Base-by-base conservation (phyloP, 2,888 invertebrate genomes). In the Amblyteles armatorius region DNA sequence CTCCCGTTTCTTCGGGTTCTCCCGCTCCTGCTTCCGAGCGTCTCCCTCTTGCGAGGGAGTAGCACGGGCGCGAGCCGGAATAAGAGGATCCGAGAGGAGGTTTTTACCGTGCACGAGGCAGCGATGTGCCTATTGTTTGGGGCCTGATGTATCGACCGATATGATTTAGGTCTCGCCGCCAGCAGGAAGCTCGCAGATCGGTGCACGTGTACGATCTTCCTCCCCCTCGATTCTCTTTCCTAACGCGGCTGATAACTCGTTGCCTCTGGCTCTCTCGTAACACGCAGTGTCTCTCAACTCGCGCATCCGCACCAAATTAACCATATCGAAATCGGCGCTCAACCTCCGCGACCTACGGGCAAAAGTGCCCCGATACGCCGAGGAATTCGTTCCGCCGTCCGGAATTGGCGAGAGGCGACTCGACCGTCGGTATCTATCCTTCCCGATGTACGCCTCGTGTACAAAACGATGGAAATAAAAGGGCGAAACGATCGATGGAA, bases 111-210 rank as follows among this genome's bases (percentile, higher is more conserved):
- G 63, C 57, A 68, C 52, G 52, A 79, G 73, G 19, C 84, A 80
- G 83, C 83, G 79, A 83, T 86, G 86, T 84, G 85, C 81, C 86
- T 82, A 85, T 85, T 85, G 85, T 85, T 85, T 85, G 48, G 88
- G 86, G 84, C 85, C 89, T 90, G 89, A 90, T 87, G 88, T 89
- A 89, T 89, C 89, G 89, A 88, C 71, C 88, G 88, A 89, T 89
- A 89, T 89, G 89, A 89, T 89, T 89, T 89, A 89, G 84, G 85
- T 85, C 83, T 79, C n/a, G 80, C 87, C 76, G 60, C 82, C 63
- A 73, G 36, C 76, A 72, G 72, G 79, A 76, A 82, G 40, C 73
- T 68, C 22, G 40, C 55, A 9, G 65, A 69, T 63, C 29, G 22
- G 13, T 40, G 22, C 40, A 67, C 19, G 57, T 63, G 73, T 73